Conservation (phyloP, 2,113 vertebrate genomes). For the Patagioenas fasciata region DNA sequence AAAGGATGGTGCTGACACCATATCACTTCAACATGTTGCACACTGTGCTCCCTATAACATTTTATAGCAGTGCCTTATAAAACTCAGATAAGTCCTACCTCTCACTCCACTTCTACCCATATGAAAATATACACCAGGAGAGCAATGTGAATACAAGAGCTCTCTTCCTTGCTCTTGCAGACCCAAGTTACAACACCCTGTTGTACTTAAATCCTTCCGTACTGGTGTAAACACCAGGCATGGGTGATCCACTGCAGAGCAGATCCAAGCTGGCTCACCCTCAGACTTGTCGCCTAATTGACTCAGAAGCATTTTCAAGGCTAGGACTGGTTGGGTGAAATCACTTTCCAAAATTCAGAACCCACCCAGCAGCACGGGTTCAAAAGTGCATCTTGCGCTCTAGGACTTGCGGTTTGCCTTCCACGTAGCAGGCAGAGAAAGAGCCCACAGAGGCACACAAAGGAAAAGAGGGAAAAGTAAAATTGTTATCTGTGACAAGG, state of each 20-base stretch:
- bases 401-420: not conserved
- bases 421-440: not conserved
- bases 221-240: slow-evolving; percentile 30
- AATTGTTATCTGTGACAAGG: not conserved
- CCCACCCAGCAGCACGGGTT: not conserved
- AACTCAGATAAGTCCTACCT: slow-evolving; percentile 26
- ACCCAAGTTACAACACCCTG: not conserved
- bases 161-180: not conserved
- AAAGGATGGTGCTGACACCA: not conserved
- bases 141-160: not conserved
- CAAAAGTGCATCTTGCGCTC: not conserved
- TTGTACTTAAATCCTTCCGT: not conserved
- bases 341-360: not conserved
- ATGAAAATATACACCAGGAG: slow-evolving; percentile 20
- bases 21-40: slow-evolving; percentile 37
- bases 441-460: not conserved
- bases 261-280: slow-evolving; percentile 11
- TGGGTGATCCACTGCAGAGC: slow-evolving; percentile 13
- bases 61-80: slow-evolving; percentile 46
- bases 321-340: not conserved
- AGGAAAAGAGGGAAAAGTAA: not conserved
- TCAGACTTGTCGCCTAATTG: not conserved
- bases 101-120: not conserved
- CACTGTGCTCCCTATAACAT: slow-evolving; percentile 7
- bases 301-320: not conserved